Base-by-base conservation (phyloP, 2,888 invertebrate species). In the Chymomyza fuscimana region DNA sequence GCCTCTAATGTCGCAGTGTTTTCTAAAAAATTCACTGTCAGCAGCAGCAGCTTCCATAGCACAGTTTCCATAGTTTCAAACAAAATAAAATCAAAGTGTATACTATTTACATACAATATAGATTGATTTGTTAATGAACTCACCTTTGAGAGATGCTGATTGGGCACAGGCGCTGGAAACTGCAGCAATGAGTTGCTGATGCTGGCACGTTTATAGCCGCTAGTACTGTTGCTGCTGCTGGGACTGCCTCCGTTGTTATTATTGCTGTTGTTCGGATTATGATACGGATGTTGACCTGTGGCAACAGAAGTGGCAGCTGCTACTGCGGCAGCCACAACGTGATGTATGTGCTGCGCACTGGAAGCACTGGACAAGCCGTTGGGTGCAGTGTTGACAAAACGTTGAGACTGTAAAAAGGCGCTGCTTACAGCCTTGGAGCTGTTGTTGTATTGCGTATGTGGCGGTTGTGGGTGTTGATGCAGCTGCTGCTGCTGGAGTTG, bases 231-330 rank as follows among this genome's bases (percentile, higher is more conserved):
- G 63, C 72, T 80, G 54, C 80, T 72, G 67, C 32, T 59, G 51
- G 72, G 72, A 9, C 76, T 76, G 65, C 68, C 73, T 56, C 71
- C 61, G 72, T 70, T 71, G 51, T 70, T 65, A 25, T 68, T 82
- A 32, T 73, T 76, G 10, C 81, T 73, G 60, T 77, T 66, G 19
- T 67, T 67, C 56, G 70, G 54, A 16, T 54, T 54, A 9, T 73
- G 59, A 9, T 82, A 73, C 1, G 40, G 12, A 32, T 81, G 84
- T 5, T 86, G 86, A 5, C 88, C 82, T 19, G 81, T 87, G 52
- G 86, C 88, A 46, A 86, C 79, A 10, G 84, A 79, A 22, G 88
- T 88, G 51, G 87, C 87, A 10, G 85, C 86, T 60, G 84, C 86
- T 60, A 88, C 87, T 2, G 84, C 84, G 16, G 84, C 84, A 72